phyloP scores from a whole-genome alignment of 2,113 vertebrate genomes.

The Lathamus discolor region DNA sequence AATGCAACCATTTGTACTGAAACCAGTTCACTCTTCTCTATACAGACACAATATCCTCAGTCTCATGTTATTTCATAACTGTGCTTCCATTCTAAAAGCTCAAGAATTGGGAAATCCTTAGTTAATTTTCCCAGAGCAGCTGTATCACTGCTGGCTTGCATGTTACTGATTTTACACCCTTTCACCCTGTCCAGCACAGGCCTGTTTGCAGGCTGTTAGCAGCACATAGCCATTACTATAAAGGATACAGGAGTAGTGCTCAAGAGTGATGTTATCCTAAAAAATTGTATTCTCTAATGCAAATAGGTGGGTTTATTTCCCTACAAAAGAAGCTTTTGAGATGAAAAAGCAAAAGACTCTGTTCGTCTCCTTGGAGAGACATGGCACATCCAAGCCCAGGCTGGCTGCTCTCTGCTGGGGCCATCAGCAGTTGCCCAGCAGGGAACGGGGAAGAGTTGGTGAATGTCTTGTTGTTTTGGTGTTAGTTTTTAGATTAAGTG shows the following conservation, averaged over 20 bases:
- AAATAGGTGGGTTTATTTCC: not conserved
- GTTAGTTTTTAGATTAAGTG: not conserved
- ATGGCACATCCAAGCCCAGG: not conserved
- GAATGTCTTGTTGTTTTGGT: not conserved
- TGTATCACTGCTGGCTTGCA: not conserved
- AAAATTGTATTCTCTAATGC: not conserved
- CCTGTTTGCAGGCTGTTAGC: not conserved
- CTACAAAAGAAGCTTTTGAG: not conserved
- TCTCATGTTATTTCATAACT: not conserved
- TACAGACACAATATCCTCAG: not conserved
- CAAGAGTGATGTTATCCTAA: not conserved
- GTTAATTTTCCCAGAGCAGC: not conserved
- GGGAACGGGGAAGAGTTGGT: not conserved
- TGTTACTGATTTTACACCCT: not conserved
- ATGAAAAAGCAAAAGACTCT: not conserved
- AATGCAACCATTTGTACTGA: not conserved
- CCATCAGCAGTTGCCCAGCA: accelerated
- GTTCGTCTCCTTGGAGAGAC: not conserved
- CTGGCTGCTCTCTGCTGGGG: not conserved
- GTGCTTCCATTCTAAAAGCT: not conserved
- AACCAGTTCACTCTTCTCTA: not conserved
- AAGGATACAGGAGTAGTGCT: not conserved
- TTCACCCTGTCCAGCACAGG: not conserved
- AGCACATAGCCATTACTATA: not conserved
- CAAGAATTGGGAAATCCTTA: not conserved